Conservation (phyloP, 2,797 vertebrate species). For the Hyperoplus immaculatus region DNA sequence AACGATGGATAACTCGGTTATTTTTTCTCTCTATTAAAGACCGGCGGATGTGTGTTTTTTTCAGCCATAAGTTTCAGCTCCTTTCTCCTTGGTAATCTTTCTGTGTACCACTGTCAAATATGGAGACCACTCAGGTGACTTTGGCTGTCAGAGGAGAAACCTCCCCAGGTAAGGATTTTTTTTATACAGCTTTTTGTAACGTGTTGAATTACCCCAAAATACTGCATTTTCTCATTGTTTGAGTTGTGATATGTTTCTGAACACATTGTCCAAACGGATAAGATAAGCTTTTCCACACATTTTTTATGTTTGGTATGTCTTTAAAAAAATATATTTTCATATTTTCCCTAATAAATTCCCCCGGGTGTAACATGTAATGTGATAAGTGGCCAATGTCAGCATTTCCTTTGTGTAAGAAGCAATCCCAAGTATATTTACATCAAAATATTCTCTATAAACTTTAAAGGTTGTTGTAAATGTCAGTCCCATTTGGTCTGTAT, state of each 20-base stretch:
- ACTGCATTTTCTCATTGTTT: too few relatives aligned
- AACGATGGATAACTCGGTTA: not conserved
- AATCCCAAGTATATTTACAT: not conserved
- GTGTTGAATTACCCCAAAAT: too few relatives aligned
- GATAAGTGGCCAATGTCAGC: not conserved
- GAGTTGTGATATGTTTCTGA: too few relatives aligned
- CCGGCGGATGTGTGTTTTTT: not conserved
- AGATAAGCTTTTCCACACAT: too few relatives aligned
- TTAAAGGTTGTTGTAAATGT: not conserved
- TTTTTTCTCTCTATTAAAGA: not conserved
- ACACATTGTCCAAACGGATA: too few relatives aligned
- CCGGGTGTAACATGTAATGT: not conserved
- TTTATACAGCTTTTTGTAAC: too few relatives aligned
- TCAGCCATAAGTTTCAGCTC: slow-evolving; percentile 45
- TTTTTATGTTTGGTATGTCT: too few relatives aligned
- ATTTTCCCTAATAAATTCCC: too few relatives aligned
- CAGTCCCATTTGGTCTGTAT: not conserved
- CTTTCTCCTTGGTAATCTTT: slow-evolving; percentile 16
- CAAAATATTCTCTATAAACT: not conserved
- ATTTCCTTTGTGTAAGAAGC: not conserved
- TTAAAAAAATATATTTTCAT: too few relatives aligned
- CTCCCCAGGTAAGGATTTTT: slow-evolving; percentile 85
- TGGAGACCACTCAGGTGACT: slow-evolving; percentile 90
- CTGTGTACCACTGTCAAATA: slow-evolving; percentile 65
- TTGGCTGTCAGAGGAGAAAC: slow-evolving; percentile 89